phyloP scores from a whole-genome alignment of 37 sponge, comb jelly and placozoan species.

The Hexactinellida sp. region DNA sequence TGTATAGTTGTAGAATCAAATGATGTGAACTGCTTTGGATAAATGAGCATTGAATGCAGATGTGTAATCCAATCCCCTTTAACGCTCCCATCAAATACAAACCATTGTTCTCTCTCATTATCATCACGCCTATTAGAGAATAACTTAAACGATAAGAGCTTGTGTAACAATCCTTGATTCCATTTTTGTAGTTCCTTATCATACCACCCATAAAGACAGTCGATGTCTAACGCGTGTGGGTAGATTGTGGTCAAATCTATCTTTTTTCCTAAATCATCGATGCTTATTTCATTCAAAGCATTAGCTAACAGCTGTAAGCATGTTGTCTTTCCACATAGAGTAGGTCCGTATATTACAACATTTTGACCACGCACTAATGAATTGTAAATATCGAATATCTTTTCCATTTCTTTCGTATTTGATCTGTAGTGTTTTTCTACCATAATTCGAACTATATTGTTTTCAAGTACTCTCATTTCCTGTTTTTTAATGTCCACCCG shows the following conservation, averaged over 20 bases:
- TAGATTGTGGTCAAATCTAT: not conserved
- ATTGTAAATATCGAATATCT: constrained; percentile 14
- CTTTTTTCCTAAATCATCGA: not conserved
- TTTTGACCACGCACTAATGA: not conserved
- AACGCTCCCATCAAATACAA: not conserved
- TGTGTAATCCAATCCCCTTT: not conserved
- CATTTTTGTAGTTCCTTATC: not conserved
- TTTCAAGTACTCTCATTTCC: not conserved
- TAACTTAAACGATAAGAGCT: not conserved
- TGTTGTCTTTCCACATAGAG: not conserved
- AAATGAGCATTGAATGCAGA: not conserved
- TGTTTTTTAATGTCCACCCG: not conserved
- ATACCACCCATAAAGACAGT: not conserved
- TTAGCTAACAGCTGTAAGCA: not conserved
- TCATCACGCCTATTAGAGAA: not conserved
- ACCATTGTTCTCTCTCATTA: not conserved
- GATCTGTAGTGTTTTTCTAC: not conserved
- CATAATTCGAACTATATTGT: not conserved
- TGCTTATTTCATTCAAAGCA: not conserved
- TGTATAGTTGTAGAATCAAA: not conserved
- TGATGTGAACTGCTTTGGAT: not conserved
- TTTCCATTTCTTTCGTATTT: not conserved
- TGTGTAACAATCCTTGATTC: not conserved
- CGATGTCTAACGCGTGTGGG: not conserved
- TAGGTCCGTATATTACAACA: not conserved